Evolutionary conservation across 2,888 invertebrate species (phyloP).

Genomic region (Pyrrhia umbra): DNA sequence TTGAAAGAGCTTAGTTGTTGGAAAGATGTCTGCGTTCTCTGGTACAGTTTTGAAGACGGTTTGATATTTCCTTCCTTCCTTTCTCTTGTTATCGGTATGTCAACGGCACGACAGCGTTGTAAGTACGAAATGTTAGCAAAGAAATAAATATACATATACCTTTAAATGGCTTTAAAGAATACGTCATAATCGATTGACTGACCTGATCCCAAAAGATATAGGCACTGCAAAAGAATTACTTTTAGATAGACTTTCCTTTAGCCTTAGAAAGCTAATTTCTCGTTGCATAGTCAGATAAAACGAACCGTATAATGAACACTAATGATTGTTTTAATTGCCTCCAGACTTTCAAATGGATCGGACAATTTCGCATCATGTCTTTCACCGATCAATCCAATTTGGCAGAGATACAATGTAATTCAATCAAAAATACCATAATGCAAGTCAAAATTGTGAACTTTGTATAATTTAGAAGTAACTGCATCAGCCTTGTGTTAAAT

Average conservation of each 20-base stretch:
- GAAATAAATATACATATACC: too few species aligned
- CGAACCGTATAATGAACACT: not conserved
- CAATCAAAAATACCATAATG: conserved; percentile 19
- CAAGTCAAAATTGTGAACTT: conserved; percentile 23
- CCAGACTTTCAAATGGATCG: not conserved
- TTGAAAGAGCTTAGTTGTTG: conserved; percentile 1
- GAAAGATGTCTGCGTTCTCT: conserved; percentile 34
- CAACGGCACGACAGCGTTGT: conserved; percentile 12
- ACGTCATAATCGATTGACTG: not conserved
- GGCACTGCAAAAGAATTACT: not conserved
- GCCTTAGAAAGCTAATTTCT: not conserved
- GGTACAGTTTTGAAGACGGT: conserved; percentile 30
- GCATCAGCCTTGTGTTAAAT: conserved; percentile 65
- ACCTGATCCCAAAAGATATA: not conserved
- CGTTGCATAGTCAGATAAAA: not conserved
- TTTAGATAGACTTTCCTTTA: not conserved
- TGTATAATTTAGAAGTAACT: conserved; percentile 53
- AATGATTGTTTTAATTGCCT: not conserved
- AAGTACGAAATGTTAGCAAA: too few species aligned
- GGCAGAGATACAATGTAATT: conserved; percentile 9
- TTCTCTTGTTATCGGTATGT: conserved; percentile 27
- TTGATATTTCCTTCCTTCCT: conserved; percentile 57
- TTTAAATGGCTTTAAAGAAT: too few species aligned
- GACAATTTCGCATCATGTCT: not conserved
- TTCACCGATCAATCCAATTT: conserved; percentile 3